Evolutionary conservation across 2,888 invertebrate genomes (phyloP).

Genomic region (Glaucopsyche alexis): DNA sequence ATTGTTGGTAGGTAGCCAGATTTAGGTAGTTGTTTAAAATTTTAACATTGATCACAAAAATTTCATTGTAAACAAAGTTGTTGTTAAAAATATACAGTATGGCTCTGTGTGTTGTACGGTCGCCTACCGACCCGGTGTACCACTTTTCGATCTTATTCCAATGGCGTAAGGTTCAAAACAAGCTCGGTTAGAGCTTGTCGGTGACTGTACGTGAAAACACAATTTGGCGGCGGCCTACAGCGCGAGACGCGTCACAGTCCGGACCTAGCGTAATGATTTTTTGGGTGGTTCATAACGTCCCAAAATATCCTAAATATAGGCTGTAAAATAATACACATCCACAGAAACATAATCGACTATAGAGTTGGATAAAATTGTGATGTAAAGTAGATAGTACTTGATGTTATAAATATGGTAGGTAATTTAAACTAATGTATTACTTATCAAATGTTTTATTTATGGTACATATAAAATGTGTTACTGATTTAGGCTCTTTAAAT

Average conservation of each 20-base stretch:
- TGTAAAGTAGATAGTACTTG: too few relatives aligned
- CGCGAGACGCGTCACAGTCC: neutral
- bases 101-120: neutral
- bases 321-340: too few relatives aligned
- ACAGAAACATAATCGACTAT: too few relatives aligned
- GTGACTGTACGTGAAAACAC: neutral
- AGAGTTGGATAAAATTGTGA: too few relatives aligned
- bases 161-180: too few relatives aligned
- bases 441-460: too few relatives aligned
- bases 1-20: neutral
- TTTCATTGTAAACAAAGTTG: neutral
- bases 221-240: neutral
- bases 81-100: neutral
- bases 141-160: too few relatives aligned
- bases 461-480: too few relatives aligned
- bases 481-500: neutral
- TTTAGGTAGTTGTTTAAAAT: neutral
- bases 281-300: neutral
- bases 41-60: neutral
- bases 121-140: too few relatives aligned
- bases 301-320: neutral
- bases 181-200: too few relatives aligned
- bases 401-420: too few relatives aligned
- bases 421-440: too few relatives aligned
- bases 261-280: neutral